Evolutionary conservation across 2,888 invertebrate species (phyloP).

Genomic region (Xestia xanthographa): DNA sequence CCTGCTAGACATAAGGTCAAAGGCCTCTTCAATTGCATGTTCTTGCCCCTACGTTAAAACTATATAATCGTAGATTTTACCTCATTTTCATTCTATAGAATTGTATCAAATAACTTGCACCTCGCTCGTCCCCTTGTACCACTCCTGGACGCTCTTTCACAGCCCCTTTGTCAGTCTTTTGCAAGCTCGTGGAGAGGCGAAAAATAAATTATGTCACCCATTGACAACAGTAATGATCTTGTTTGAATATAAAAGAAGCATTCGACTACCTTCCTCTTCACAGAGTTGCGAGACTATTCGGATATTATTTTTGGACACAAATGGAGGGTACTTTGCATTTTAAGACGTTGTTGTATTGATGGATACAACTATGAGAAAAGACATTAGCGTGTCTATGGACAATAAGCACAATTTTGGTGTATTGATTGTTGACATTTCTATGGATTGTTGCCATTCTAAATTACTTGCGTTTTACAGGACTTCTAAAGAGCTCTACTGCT

Average conservation of each 20-base stretch:
- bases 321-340: constrained; percentile 1
- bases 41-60: background rate
- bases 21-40: background rate
- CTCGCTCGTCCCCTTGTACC: constrained; percentile 40
- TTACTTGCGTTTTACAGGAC: background rate
- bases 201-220: constrained; percentile 73
- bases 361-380: background rate
- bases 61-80: background rate
- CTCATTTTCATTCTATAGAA: background rate
- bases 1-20: background rate
- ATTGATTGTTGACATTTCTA: background rate
- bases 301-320: constrained; percentile 26
- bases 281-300: constrained; percentile 14
- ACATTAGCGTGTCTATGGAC: background rate
- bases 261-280: constrained; percentile 42
- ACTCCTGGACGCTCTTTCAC: constrained; percentile 54
- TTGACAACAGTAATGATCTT: constrained; percentile 73
- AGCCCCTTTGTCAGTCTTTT: constrained; percentile 64
- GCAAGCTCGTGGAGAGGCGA: constrained; percentile 63
- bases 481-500: background rate
- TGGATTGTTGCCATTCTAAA: background rate
- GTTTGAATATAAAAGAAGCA: constrained; percentile 66
- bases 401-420: background rate
- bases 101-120: background rate
- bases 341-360: constrained; percentile 15